phyloP scores from a whole-genome alignment of 2,888 invertebrate genomes.

The Philereme transversata region DNA sequence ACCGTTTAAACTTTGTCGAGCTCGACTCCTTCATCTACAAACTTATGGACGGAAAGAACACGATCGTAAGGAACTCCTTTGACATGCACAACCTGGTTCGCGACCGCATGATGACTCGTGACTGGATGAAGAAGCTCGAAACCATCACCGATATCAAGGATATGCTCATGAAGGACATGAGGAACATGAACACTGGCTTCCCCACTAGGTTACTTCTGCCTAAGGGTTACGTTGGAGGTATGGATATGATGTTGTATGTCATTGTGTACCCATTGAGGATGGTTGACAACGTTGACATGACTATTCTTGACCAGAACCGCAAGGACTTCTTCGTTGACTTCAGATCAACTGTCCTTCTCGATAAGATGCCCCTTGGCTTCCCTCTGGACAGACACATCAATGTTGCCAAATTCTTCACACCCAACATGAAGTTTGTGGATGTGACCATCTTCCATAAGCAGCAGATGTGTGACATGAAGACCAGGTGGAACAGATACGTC shows the following conservation, averaged over 20 bases:
- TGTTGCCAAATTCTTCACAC: slow-evolving; percentile 83
- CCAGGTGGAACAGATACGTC: slow-evolving; percentile 69
- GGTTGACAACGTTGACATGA: slow-evolving; percentile 66
- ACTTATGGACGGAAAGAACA: slow-evolving; percentile 86
- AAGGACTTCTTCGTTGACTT: slow-evolving; percentile 69
- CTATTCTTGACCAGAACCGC: slow-evolving; percentile 67
- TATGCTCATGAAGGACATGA: slow-evolving; percentile 61
- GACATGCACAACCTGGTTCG: slow-evolving; percentile 86
- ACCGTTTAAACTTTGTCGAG: slow-evolving; percentile 86
- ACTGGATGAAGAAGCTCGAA: slow-evolving; percentile 86
- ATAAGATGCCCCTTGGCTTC: slow-evolving; percentile 77
- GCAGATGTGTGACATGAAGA: slow-evolving; percentile 72
- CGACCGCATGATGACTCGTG: slow-evolving; percentile 87
- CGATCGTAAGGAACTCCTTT: slow-evolving; percentile 85
- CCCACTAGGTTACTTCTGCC: slow-evolving; percentile 89
- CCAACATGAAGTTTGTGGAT: slow-evolving; percentile 88
- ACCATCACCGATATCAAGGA: slow-evolving; percentile 72
- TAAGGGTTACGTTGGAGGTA: slow-evolving; percentile 87
- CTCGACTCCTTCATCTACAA: slow-evolving; percentile 85
- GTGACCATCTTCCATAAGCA: slow-evolving; percentile 86
- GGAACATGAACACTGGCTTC: slow-evolving; percentile 85
- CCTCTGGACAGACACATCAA: slow-evolving; percentile 89
- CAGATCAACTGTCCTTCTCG: slow-evolving; percentile 76
- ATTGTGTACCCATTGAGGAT: slow-evolving; percentile 83
- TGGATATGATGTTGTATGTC: slow-evolving; percentile 86